Percentiles rank a stretch among this genome's conserved stretches.
phyloP scores from a whole-genome alignment of 2,113 vertebrate genomes.

The Mungos mungo region DNA sequence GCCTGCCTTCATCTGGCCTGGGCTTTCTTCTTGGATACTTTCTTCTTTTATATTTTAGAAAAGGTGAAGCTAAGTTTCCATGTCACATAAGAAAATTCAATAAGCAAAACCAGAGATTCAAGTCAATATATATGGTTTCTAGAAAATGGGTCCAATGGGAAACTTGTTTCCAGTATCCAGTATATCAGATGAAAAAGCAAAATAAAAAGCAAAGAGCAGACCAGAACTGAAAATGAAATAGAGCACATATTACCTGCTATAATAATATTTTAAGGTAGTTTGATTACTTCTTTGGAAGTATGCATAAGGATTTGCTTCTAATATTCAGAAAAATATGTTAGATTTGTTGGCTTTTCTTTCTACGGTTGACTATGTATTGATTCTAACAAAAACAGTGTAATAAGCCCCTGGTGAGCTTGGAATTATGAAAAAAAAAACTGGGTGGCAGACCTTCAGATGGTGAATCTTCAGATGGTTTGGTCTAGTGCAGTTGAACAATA shows the following conservation, averaged over 20 bases:
- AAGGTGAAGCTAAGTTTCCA: neutral
- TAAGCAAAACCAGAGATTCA: neutral
- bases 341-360: neutral
- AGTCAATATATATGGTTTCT: neutral
- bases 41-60: neutral
- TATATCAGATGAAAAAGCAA: neutral
- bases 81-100: neutral
- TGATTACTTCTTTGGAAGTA: neutral
- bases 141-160: neutral
- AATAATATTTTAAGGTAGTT: neutral
- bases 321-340: neutral
- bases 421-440: neutral
- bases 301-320: neutral
- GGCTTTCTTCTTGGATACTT: neutral
- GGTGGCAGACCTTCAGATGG: neutral
- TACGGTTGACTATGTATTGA: neutral
- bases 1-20: neutral
- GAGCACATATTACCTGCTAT: neutral
- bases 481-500: neutral
- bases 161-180: neutral
- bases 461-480: neutral
- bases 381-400: constrained; percentile 15
- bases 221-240: neutral
- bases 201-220: neutral
- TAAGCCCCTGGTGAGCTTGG: neutral